phyloP scores from a whole-genome alignment of 2,113 vertebrate genomes.

The Tupaia tana region DNA sequence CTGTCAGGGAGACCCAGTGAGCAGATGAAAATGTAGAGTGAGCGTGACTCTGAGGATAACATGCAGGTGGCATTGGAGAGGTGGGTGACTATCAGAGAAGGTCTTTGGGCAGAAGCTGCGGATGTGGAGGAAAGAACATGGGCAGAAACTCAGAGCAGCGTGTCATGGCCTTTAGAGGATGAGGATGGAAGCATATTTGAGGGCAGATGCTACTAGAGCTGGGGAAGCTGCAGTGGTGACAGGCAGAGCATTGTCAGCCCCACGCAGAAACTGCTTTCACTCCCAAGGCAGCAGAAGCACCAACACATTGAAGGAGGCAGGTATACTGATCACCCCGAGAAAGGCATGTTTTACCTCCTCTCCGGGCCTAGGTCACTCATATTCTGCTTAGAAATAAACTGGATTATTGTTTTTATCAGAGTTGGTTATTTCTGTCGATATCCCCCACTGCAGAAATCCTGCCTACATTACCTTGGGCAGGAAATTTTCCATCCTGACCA shows the following conservation, averaged over 20 bases:
- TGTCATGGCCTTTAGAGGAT: background rate
- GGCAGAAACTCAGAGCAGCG: background rate
- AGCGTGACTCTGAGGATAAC: background rate
- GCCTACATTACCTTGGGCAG: no score
- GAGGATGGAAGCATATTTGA: background rate
- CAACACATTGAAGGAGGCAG: background rate
- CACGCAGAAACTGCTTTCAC: background rate
- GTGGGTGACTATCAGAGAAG: background rate
- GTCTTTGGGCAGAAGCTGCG: background rate
- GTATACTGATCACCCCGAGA: background rate
- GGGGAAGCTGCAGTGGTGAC: background rate
- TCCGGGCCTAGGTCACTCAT: no score
- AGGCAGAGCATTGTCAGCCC: background rate
- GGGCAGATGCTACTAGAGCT: background rate
- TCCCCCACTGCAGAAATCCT: no score
- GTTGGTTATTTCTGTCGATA: no score
- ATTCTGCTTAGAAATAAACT: no score
- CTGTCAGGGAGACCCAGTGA: background rate
- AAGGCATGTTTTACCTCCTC: no score
- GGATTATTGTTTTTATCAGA: no score
- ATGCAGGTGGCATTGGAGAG: background rate
- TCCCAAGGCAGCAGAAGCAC: background rate
- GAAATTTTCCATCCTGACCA: no score
- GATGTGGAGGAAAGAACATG: background rate
- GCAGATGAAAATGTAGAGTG: background rate